These are phyloP conservation scores for Mirza zaza DNA, from an alignment of 2,113 vertebrate species.

Conservation along the genomic window DNA sequence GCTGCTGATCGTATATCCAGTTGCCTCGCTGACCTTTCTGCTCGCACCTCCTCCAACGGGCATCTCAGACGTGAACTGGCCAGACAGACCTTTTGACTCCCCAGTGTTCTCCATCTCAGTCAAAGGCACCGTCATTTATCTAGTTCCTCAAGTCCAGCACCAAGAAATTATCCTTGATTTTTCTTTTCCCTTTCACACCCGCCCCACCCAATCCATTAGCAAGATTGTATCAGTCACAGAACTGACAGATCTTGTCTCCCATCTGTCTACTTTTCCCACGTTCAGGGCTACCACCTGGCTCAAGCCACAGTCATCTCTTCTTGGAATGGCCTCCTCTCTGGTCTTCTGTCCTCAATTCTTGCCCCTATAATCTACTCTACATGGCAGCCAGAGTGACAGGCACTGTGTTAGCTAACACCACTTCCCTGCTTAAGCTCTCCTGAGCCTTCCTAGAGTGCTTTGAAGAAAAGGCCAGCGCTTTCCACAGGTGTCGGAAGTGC, in stretches of 20 bases:
- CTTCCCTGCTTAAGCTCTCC: not conserved
- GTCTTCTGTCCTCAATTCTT: not conserved
- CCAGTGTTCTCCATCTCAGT: not conserved
- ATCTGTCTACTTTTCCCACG: no score
- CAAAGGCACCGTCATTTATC: not conserved
- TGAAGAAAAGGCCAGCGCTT: not conserved
- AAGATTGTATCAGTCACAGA: not conserved
- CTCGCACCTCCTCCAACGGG: no score
- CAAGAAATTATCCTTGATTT: not conserved
- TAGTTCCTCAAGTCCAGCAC: not conserved
- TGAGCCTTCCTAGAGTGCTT: not conserved
- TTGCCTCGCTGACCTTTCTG: not conserved
- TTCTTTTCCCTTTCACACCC: not conserved
- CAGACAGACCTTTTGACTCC: fast-evolving
- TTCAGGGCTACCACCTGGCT: not conserved
- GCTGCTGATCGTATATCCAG: fast-evolving
- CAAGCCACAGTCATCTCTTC: not conserved
- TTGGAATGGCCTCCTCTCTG: not conserved
- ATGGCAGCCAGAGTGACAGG: not conserved
- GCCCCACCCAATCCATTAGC: not conserved
- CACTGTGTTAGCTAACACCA: not conserved
- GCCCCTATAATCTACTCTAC: not conserved
- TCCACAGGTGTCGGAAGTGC: not conserved
- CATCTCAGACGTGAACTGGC: not conserved
- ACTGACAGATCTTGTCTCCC: not conserved